Percentiles rank a stretch among this genome's conserved stretches.
phyloP scores from a whole-genome alignment of 2,797 vertebrate genomes.

The Darevskia nairensis region DNA sequence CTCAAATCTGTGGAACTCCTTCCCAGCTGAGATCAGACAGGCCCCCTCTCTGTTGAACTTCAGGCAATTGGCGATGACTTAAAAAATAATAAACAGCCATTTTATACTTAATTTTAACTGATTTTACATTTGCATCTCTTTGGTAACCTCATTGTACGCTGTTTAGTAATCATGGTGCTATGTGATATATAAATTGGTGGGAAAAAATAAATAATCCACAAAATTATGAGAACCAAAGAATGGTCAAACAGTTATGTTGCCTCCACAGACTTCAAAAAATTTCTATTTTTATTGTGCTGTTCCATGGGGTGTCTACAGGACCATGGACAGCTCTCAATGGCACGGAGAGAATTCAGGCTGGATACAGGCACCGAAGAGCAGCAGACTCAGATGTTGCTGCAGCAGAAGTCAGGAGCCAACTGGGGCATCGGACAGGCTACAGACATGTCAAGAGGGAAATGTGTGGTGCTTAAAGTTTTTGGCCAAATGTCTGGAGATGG shows the following conservation, averaged over 20 bases:
- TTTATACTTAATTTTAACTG: too few species aligned
- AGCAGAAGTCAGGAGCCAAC: neutral
- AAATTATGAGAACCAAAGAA: neutral
- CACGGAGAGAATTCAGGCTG: neutral
- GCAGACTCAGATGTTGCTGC: neutral
- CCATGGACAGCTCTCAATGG: neutral
- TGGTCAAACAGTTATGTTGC: neutral
- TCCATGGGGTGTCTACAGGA: neutral
- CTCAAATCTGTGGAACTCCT: too few species aligned
- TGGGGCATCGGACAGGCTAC: neutral
- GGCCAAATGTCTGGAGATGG: neutral
- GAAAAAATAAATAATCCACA: neutral
- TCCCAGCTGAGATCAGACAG: too few species aligned
- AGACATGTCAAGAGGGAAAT: neutral
- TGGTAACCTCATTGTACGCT: too few species aligned
- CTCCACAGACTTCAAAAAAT: neutral
- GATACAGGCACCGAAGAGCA: neutral
- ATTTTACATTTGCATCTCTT: too few species aligned
- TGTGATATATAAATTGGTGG: too few species aligned
- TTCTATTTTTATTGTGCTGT: neutral
- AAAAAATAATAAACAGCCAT: too few species aligned
- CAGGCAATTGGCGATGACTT: too few species aligned
- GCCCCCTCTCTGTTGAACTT: too few species aligned
- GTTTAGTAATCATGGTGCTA: too few species aligned
- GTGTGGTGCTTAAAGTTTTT: neutral